Percentiles rank a stretch among this genome's conserved stretches.
These are phyloP conservation scores for Helicoverpa assulta DNA, from an alignment of 2,888 invertebrate genomes.

Conservation along the genomic window DNA sequence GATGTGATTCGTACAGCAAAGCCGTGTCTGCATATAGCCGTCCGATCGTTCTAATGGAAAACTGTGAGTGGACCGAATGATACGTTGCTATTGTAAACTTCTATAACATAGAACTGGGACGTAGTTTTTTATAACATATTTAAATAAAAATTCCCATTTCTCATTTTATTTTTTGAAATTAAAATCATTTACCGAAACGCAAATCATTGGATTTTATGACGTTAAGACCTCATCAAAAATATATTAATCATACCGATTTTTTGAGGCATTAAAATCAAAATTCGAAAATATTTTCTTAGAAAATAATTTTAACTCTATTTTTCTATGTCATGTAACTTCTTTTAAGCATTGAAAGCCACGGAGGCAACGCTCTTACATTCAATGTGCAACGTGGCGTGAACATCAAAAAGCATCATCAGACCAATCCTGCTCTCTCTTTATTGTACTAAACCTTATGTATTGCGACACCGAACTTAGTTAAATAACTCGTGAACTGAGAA, in stretches of 20 bases:
- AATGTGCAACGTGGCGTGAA: slow-evolving; percentile 13
- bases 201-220: slow-evolving; percentile 28
- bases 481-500: slow-evolving; percentile 45
- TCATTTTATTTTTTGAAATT: slow-evolving; percentile 17
- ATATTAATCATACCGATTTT: slow-evolving; percentile 3
- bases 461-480: slow-evolving; percentile 38
- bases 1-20: slow-evolving; percentile 3
- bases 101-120: slow-evolving; percentile 13
- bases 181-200: slow-evolving; percentile 12
- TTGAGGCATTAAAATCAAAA: not conserved
- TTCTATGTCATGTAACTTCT: not conserved
- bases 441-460: slow-evolving; percentile 15
- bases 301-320: not conserved
- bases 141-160: not conserved
- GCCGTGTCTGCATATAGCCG: slow-evolving; percentile 3
- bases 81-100: slow-evolving; percentile 11
- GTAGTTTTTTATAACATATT: not conserved
- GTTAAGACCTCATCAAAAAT: slow-evolving; percentile 11
- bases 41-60: slow-evolving; percentile 43
- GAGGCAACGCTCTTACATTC: slow-evolving; percentile 20
- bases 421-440: slow-evolving; percentile 19
- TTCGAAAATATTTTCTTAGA: not conserved
- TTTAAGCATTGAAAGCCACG: not conserved
- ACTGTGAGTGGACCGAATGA: slow-evolving; percentile 39
- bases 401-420: slow-evolving; percentile 18